Evolutionary conservation across 2,888 invertebrate genomes (phyloP), one percentile per base, ranked within the genome.

Genomic region (Caenorhabditis sp.): DNA sequence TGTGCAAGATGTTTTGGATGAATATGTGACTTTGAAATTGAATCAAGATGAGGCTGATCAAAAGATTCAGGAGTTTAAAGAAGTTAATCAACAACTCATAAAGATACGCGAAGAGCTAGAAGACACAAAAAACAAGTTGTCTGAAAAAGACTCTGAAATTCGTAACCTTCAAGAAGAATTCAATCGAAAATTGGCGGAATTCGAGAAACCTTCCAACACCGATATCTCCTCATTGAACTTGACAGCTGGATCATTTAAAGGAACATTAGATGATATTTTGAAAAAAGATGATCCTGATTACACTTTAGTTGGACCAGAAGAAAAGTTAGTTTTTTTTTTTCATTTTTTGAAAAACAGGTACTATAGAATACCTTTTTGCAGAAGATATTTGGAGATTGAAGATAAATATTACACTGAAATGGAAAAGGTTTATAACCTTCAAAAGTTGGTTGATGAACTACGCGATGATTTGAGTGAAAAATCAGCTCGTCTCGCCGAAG

Each of bases 261-360:
- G 73, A n/a, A 69, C 62, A 14, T 62, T 73, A 6, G 73, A 73
- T 14, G 73, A 68, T 37, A 61, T 62, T 14, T 24, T 74, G 54
- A 74, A 74, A 27, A 62, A 51, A 37, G 55, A 60, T 27, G 73
- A 74, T 58, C 73, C 73, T n/a, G 62, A 74, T 57, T 69, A 54
- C 63, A 74, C 73, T 4, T 1, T 74, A 5, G 61, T 61, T 12
- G 60, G 62, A 5, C 51, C 59, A 12, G 73, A 74, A 1, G 69
- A 74, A 14, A 54, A 31, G 31, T 43, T 2, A 19, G 26, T 27
- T 19, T 12, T 23, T 12, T 6, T 17, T 6, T 6, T 57, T 57
- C 12, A 5, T 12, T 21, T 57, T 23, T 12, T n/a, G n/a, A n/a
- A n/a, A n/a, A n/a, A n/a, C n/a, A n/a, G n/a, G n/a, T n/a, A n/a